A percentile compares a stretch with the other conserved stretches of the same genome.
Conservation (phyloP, 2,888 invertebrate species). For the Clitarchus hookeri region DNA sequence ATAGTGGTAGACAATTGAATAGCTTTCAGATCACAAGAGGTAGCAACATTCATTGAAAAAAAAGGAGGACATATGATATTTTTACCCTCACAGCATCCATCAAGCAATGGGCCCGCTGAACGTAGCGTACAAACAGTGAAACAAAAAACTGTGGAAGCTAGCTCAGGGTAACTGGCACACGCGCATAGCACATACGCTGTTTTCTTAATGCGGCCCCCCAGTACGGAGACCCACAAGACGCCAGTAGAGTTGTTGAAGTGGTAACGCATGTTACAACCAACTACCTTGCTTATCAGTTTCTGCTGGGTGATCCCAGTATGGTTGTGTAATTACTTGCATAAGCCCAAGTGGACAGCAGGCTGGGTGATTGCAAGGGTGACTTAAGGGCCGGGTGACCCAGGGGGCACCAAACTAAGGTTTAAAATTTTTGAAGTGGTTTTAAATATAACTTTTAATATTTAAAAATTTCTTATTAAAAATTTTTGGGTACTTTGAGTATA, state of each 20-base stretch:
- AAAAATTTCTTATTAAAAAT: no score
- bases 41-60: no score
- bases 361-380: background rate
- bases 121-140: background rate
- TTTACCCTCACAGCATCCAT: no score
- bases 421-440: no score
- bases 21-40: no score
- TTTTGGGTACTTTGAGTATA: no score
- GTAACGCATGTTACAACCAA: background rate
- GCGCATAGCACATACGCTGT: background rate
- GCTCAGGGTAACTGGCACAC: background rate
- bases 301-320: background rate
- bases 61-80: no score
- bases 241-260: background rate
- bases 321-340: background rate
- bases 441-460: no score
- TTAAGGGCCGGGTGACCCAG: no score
- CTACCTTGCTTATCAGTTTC: background rate
- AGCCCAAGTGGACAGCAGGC: background rate
- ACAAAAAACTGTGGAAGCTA: background rate
- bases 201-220: background rate
- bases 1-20: no score
- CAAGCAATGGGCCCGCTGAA: no score
- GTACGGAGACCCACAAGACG: background rate
- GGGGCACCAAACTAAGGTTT: no score